phyloP scores from a whole-genome alignment of 1,140 invertebrate species.

The Psix sp. region DNA sequence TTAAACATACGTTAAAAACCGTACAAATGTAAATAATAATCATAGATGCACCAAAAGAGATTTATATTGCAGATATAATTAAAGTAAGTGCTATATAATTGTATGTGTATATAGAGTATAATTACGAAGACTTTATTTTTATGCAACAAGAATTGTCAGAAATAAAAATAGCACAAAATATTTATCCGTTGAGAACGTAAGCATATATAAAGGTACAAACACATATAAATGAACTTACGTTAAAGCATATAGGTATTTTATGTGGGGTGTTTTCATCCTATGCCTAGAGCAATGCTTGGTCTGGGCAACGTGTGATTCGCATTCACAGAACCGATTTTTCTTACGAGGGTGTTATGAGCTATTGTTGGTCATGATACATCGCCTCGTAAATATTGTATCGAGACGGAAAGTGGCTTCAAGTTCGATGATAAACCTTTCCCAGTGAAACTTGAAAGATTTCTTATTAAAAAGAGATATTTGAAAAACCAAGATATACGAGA shows the following conservation, averaged over 20 bases:
- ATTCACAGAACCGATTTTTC: constrained; percentile 60
- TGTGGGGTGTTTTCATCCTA: constrained; percentile 56
- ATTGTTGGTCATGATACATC: constrained; percentile 76
- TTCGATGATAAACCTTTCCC: constrained; percentile 68
- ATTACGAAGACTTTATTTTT: no score
- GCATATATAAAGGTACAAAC: constrained; percentile 34
- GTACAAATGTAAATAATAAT: no score
- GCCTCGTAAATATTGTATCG: constrained; percentile 76
- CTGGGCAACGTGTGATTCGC: constrained; percentile 41
- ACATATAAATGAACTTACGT: constrained; percentile 1
- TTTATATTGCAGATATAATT: no score
- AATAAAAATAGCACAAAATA: no score
- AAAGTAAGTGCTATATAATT: no score
- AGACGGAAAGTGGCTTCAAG: constrained; percentile 68
- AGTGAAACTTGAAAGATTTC: constrained; percentile 30
- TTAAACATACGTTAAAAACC: no score
- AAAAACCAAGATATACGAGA: no score
- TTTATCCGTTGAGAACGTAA: not conserved
- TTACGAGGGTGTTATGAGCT: constrained; percentile 71
- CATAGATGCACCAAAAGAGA: no score
- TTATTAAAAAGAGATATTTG: constrained; percentile 32
- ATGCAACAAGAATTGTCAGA: no score
- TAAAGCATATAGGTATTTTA: constrained; percentile 9
- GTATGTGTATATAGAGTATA: no score
- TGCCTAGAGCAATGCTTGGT: constrained; percentile 40